Evolutionary conservation across 2,113 vertebrate genomes (phyloP), one percentile per base, ranked within the genome.

Genomic region (Mus pahari): DNA sequence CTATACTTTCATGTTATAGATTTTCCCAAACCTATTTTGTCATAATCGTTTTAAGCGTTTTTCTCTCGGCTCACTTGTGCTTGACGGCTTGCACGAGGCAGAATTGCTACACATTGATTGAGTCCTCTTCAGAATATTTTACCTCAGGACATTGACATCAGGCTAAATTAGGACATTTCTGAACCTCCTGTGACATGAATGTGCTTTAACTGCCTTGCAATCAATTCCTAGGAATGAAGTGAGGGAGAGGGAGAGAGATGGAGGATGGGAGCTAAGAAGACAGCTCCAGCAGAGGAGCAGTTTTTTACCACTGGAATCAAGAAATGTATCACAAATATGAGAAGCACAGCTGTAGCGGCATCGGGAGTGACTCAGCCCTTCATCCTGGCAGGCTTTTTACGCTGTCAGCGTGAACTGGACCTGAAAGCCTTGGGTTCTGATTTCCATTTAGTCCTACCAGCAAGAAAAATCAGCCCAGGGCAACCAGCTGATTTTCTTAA

Each of bases 101-200:
- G 62, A 94, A 95, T 94, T 48, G 68, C 55, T n/a, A 16, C 48
- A 91, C 86, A 92, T 73, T 77, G 82, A 94, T 89, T 95, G 89
- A 95, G 87, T 97, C 97, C 0, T 31, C 79, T 96, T 97, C 94
- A 96, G 97, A 97, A 91, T 66, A n/a, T 95, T 98, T 53, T 97
- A 97, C 97, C 98, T 94, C 95, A 96, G 96, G 98, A 97, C 87
- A 84, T 97, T 95, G 87, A 89, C 95, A 98, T 97, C 95, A 95
- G 36, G 97, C 92, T 92, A 98, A 98, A 98, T 98, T 97, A 98
- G 97, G 98, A 98, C 86, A 71, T 94, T 64, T 97, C 96, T 95
- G 95, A 92, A 97, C 39, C 86, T 96, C 95, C 97, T 97, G 96
- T 95, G 98, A 92, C 93, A 93, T 89, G 97, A 98, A 97, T 31